Evolutionary conservation across 2,888 invertebrate species (phyloP), one percentile per base, ranked within the genome.

Genomic region (Hyalella azteca): DNA sequence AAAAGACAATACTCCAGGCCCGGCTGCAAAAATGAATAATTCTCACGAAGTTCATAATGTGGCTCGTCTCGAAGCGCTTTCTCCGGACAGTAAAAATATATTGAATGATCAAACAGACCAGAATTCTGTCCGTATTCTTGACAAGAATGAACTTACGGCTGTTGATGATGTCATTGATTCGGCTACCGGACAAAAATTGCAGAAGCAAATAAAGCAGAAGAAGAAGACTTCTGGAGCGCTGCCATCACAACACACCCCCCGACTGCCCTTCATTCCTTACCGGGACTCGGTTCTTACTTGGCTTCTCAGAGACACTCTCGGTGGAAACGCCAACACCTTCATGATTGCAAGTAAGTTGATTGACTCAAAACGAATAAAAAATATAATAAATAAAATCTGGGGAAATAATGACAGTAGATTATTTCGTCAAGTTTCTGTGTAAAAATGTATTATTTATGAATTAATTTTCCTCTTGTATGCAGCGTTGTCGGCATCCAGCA

Each of bases 221-320:
- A n/a, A n/a, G n/a, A 36, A 22, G 32, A 11, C 40, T n/a, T 4
- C 26, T 77, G 54, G 36, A 32, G 0, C 32, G 3, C 73, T 40
- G 15, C 49, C 78, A 13, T 45, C 26, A 32, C 77, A 80, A 32
- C 79, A 81, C 66, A 73, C 78, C 45, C 81, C 79, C 22, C 80
- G 79, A 1, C 78, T 82, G 13, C 81, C 91, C 86, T 94, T 93
- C 88, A 92, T 94, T 45, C 94, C 94, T 2, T 94, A 93, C 87
- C 90, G 94, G 84, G 93, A 94, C 87, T 94, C 94, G 0, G 92
- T 93, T 29, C 90, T 94, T 81, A 94, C 94, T 85, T 94, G 94
- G 93, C 90, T 94, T 13, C 89, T 94, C 40, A 93, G 93, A 87
- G 94, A 94, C 87, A 93, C 93, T 85, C 91, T 94, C 73, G 93